Conservation (phyloP, 2,888 invertebrate species). For the Serripes groenlandicus region DNA sequence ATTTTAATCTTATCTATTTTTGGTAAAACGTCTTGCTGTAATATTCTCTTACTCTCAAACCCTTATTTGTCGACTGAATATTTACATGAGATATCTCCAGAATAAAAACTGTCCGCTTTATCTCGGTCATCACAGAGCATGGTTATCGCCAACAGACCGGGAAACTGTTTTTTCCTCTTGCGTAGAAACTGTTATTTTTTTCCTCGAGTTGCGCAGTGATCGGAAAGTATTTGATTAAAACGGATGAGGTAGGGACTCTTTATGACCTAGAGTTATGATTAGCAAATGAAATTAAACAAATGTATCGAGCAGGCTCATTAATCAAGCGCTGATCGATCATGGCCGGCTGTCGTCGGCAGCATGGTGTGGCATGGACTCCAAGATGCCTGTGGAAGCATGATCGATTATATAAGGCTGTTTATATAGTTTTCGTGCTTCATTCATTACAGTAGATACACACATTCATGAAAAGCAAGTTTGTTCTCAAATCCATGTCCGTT, state of each 20-base stretch:
- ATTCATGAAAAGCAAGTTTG: too few species aligned
- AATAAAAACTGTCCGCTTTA: neutral
- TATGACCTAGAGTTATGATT: conserved; percentile 57
- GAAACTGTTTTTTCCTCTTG: neutral
- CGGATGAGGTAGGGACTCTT: conserved; percentile 51
- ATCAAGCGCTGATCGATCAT: conserved; percentile 64
- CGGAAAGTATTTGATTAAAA: conserved; percentile 40
- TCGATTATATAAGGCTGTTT: conserved; percentile 1
- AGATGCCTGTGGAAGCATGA: neutral
- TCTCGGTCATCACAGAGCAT: neutral
- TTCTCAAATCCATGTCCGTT: too few species aligned
- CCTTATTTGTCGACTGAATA: neutral
- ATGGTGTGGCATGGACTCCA: conserved; percentile 14
- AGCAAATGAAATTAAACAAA: conserved; percentile 65
- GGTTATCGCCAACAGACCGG: neutral
- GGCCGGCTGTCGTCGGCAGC: neutral
- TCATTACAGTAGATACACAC: too few species aligned
- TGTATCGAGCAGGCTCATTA: conserved; percentile 58
- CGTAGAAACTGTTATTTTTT: neutral
- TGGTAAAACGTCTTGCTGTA: neutral
- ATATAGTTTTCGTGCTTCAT: too few species aligned
- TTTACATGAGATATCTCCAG: neutral
- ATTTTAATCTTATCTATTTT: neutral
- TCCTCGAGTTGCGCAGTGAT: conserved; percentile 16
- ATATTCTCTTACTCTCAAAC: too few species aligned